Evolutionary conservation across 2,888 invertebrate species (phyloP), one percentile per base, ranked within the genome.

Genomic region (Tetragonula carbonaria): DNA sequence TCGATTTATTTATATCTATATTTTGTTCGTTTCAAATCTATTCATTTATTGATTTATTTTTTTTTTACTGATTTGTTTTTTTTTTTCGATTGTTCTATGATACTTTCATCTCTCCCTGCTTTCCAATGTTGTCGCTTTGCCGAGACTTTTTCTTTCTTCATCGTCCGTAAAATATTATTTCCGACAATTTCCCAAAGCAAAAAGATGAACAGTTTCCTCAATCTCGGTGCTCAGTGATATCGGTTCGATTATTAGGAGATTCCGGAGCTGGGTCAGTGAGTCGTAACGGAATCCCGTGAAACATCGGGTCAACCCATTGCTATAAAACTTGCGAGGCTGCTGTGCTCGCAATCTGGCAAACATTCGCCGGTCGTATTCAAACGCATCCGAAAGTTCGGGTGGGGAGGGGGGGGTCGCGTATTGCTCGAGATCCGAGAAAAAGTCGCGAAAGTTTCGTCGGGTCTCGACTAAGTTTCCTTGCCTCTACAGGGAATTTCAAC

Each of bases 211-310:
- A 57, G 70, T 80, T 33, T 53, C 8, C 55, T 21, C 21, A 16
- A 23, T 11, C 72, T 67, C 53, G 57, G 57, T 59, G 2, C 5
- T 14, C 38, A 3, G 51, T 16, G 59, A 71, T 78, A 50, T 78
- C 57, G 82, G 77, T 14, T 21, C 74, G 78, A 84, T 84, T 78
- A 82, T 82, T 70, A 82, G 70, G n/a, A 71, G 74, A 82, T 82
- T 74, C 63, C 50, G 53, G 57, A 2, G 33, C 59, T n/a, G 53
- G n/a, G n/a, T 11, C 57, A 59, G 66, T 53, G 21, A 71, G 53
- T 67, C 67, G 33, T 75, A 55, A 8, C 33, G 16, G 28, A 45
- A 55, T 33, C 14, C n/a, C 65, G n/a, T 38, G 77, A 67, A 74
- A 74, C 59, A 21, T 67, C 45, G 71, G 66, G 77, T 53, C 33